Evolutionary conservation across 2,888 invertebrate species (phyloP).

Genomic region (Apamea crenata): DNA sequence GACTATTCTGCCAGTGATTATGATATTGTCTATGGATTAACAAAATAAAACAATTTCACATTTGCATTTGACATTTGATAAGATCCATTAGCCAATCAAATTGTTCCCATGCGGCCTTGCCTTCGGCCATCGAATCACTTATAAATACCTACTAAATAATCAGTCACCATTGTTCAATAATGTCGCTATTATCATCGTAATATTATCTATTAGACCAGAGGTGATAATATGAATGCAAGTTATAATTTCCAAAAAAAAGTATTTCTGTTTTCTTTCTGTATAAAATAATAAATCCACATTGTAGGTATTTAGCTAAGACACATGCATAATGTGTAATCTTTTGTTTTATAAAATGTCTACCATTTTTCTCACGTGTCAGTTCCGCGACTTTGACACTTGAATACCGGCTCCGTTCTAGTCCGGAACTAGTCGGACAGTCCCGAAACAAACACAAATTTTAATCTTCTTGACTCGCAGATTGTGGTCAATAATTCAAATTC

Average conservation of each 20-base stretch:
- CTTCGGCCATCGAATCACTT: neutral
- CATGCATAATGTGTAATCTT: neutral
- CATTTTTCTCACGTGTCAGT: neutral
- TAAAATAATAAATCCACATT: neutral
- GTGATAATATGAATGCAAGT: constrained; percentile 7
- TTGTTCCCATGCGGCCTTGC: neutral
- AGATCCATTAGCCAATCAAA: neutral
- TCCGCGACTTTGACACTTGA: too few species aligned
- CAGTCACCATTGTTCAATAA: neutral
- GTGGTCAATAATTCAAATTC: neutral
- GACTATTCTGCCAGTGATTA: neutral
- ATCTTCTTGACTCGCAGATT: neutral
- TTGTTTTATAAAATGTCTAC: neutral
- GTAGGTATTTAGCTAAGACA: neutral
- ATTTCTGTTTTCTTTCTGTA: neutral
- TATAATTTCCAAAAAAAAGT: neutral
- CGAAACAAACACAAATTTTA: neutral
- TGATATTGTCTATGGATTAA: constrained; percentile 6
- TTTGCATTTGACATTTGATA: constrained; percentile 13
- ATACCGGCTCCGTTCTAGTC: neutral
- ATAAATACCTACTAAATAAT: too few species aligned
- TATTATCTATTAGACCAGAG: neutral
- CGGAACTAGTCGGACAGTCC: neutral
- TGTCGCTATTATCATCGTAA: neutral
- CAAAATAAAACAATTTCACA: constrained; percentile 23